Conservation (phyloP, 1,140 invertebrate species). For the Bombus confusus region DNA sequence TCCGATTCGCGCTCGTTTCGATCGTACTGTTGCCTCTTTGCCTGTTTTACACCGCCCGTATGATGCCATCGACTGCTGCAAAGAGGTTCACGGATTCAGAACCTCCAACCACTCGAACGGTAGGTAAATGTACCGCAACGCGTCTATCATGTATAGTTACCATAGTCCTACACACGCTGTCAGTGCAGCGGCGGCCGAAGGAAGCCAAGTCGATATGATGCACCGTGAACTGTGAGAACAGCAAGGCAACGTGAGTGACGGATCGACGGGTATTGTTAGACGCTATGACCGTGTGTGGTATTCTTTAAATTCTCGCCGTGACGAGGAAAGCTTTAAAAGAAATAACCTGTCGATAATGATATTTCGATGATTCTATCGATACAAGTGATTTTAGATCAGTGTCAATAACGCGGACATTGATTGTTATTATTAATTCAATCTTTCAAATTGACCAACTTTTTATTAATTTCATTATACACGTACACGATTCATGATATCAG, state of each 20-base stretch:
- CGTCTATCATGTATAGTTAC: conserved; percentile 51
- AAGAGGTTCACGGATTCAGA: conserved; percentile 28
- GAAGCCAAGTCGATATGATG: conserved; percentile 37
- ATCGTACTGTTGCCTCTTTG: conserved; percentile 30
- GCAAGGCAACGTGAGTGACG: neutral
- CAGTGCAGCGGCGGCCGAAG: conserved; percentile 2
- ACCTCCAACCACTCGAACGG: conserved; percentile 23
- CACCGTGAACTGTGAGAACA: conserved; percentile 21
- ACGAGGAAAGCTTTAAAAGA: neutral
- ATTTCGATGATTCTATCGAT: neutral
- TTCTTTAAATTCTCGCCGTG: neutral
- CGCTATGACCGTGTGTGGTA: neutral
- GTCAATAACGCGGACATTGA: too few relatives aligned
- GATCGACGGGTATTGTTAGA: conserved; percentile 6
- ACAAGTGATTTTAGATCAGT: too few relatives aligned
- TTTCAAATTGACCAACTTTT: neutral
- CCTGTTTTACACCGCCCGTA: conserved; percentile 9
- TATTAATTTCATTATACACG: too few relatives aligned
- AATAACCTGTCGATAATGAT: neutral
- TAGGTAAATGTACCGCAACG: conserved; percentile 55
- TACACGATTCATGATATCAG: too few relatives aligned
- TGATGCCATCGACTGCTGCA: neutral
- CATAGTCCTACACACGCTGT: conserved; percentile 36
- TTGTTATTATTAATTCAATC: neutral
- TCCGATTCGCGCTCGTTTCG: conserved; percentile 47